Evolutionary conservation across 2,888 invertebrate species (phyloP), one percentile per base, ranked within the genome.

Genomic region (Caenorhabditis parvicauda): DNA sequence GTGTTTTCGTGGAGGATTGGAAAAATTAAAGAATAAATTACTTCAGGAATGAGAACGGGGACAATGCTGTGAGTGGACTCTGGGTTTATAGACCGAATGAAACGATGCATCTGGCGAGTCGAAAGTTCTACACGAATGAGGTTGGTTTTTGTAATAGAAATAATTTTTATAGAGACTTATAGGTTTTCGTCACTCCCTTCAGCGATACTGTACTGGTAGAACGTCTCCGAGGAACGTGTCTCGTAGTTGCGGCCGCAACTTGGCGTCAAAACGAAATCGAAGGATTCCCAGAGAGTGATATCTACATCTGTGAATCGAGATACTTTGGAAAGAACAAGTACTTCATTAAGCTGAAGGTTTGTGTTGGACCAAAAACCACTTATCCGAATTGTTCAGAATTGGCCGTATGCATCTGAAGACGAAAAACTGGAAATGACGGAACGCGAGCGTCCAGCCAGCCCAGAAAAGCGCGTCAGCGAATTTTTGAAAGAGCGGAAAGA

Each of bases 271-370:
- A 17, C 0, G 63, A 63, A 35, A 67, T 71, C 0, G 54, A 52
- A 21, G 62, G 89, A 21, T 90, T 90, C 78, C 86, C 88, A 0
- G 92, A 93, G 64, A 91, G 91, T 79, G 94, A 98, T 83, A 89
- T 96, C 1, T 98, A 89, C 81, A 94, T 96, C 0, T 96, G 96
- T 82, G 96, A 98, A 83, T 93, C 91, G 19, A 87, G 93, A 4
- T 98, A 98, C 83, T 90, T 89, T 71, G 88, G 90, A 0, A 88
- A 88, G 74, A 87, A 88, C 35, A 87, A 92, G 61, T 88, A 88
- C 75, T 96, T 96, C 83, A 92, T 92, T 83, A 95, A 95, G 84
- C 91, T 96, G 32, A 85, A 84, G 80, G 84, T 84, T 67, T 59
- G 63, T 41, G 14, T 48, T 48, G 3, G 3, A 4, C 3, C n/a